These are phyloP conservation scores for Mizuhopecten yessoensis DNA, from an alignment of 1,140 invertebrate genomes.

Conservation along the genomic window DNA sequence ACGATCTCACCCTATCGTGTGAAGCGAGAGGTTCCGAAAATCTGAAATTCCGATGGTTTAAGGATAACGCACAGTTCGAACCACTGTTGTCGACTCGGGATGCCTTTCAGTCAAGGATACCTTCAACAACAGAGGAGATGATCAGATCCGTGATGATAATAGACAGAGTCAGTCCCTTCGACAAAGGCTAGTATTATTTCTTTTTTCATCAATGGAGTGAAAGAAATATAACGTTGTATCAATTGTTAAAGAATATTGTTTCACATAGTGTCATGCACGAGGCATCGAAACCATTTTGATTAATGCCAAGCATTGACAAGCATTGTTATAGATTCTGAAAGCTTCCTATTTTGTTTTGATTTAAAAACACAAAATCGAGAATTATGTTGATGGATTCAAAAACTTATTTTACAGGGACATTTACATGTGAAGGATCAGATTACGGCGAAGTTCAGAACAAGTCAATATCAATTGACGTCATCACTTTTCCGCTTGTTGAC, in stretches of 20 bases:
- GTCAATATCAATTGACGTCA: conserved; percentile 64
- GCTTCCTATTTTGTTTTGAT: no score
- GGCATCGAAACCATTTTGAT: no score
- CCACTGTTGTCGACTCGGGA: conserved; percentile 37
- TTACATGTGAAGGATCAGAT: conserved; percentile 68
- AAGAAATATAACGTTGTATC: no score
- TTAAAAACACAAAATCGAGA: no score
- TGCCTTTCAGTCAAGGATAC: conserved; percentile 44
- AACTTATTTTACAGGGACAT: conserved; percentile 61
- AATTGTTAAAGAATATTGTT: no score
- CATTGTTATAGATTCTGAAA: no score
- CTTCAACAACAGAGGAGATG: conserved; percentile 51
- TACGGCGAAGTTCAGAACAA: conserved; percentile 59
- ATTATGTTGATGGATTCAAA: no score
- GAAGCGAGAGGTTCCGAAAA: conserved; percentile 63
- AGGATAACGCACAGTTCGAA: conserved; percentile 60
- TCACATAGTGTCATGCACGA: no score
- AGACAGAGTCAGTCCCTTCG: conserved; percentile 55
- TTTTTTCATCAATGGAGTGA: no score
- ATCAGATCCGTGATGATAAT: conserved; percentile 53
- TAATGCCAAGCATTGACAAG: no score
- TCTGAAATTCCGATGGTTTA: conserved; percentile 71
- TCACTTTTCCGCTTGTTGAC: conserved; percentile 69
- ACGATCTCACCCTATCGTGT: conserved; percentile 68
- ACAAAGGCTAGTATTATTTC: no score